Percentiles rank a stretch among this genome's conserved stretches.
Evolutionary conservation across 2,888 invertebrate species (phyloP).

Genomic region (Drosophila acutilabella): DNA sequence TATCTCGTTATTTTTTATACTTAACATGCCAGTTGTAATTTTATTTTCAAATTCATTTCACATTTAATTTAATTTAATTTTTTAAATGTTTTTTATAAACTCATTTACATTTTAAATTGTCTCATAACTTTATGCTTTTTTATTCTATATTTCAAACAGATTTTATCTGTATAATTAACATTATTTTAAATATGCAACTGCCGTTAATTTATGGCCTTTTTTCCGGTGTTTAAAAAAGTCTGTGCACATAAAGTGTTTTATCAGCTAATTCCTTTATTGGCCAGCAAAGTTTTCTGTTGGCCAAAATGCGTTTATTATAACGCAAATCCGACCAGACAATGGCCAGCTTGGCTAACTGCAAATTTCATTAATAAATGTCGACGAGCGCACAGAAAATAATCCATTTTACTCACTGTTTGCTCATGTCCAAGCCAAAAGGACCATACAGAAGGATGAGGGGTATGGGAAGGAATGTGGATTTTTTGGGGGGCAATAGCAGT

Average conservation of each 20-base stretch:
- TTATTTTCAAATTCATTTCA: too few species aligned
- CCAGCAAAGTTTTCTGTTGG: constrained; percentile 22
- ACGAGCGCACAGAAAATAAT: constrained; percentile 60
- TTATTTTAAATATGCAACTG: not conserved
- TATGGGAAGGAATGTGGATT: not conserved
- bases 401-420: constrained; percentile 63
- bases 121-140: too few species aligned
- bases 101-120: too few species aligned
- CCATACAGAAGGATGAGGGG: not conserved
- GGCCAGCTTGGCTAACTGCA: constrained; percentile 35
- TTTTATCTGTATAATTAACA: not conserved
- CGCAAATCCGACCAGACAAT: constrained; percentile 67
- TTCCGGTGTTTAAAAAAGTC: not conserved
- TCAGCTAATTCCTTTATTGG: constrained; percentile 50
- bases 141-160: not conserved
- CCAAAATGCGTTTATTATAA: constrained; percentile 66
- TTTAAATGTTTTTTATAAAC: too few species aligned
- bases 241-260: constrained; percentile 15
- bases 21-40: too few species aligned
- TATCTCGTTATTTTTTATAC: too few species aligned
- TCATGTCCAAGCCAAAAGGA: constrained; percentile 2
- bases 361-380: constrained; percentile 79
- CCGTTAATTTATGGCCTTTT: not conserved
- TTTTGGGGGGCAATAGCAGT: constrained; percentile 21
- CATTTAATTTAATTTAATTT: too few species aligned